phyloP scores from a whole-genome alignment of 2,888 invertebrate genomes.

The Ectobius pallidus region DNA sequence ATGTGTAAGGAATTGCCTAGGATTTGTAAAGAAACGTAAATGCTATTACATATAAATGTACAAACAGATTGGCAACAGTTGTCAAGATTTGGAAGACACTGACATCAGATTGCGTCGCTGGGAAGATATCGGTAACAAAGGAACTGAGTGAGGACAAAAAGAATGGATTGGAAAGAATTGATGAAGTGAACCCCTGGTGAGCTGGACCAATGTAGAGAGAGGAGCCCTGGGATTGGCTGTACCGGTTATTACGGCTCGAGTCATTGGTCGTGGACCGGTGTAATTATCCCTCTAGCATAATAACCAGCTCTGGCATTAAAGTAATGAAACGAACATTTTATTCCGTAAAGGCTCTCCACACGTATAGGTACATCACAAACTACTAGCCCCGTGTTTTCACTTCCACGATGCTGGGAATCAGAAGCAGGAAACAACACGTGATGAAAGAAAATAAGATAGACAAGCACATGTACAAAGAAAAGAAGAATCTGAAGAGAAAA shows the following conservation, averaged over 20 bases:
- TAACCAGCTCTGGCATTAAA: constrained; percentile 35
- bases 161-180: no score
- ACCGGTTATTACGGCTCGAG: constrained; percentile 5
- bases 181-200: not conserved
- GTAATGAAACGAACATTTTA: constrained; percentile 41
- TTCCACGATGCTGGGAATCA: not conserved
- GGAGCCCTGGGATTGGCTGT: constrained; percentile 7
- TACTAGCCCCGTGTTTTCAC: not conserved
- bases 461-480: no score
- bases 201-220: not conserved
- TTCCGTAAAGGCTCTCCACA: constrained; percentile 33
- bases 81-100: no score
- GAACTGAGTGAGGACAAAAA: no score
- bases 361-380: not conserved
- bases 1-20: no score
- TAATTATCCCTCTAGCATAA: constrained; percentile 30
- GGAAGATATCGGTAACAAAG: no score
- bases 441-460: not conserved
- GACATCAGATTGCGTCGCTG: no score
- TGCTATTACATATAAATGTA: no score
- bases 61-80: no score
- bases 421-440: not conserved
- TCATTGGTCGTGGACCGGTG: not conserved
- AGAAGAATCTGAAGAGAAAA: no score
- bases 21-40: no score